Conservation (phyloP, 2,113 vertebrate genomes). For the Antigone vipio region DNA sequence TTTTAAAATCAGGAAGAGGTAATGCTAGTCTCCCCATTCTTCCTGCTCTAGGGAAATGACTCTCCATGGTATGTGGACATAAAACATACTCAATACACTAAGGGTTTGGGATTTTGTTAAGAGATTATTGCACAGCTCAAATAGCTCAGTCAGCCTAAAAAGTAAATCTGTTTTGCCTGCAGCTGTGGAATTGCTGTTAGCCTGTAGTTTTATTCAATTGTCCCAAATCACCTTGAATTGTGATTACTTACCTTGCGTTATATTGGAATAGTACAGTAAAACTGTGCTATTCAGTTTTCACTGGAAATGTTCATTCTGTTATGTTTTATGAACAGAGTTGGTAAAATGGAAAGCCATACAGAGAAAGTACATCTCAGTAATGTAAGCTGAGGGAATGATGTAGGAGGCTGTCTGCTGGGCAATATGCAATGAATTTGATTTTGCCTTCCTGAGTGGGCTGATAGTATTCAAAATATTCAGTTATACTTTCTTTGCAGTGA, state of each 20-base stretch:
- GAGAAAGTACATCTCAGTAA: slow-evolving; percentile 40
- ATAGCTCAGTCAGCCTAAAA: slow-evolving; percentile 9
- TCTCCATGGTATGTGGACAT: background rate
- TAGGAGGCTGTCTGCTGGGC: slow-evolving; percentile 77
- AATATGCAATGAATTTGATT: slow-evolving; percentile 82
- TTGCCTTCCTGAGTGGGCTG: slow-evolving; percentile 84
- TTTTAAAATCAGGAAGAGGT: slow-evolving; percentile 36
- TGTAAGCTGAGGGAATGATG: slow-evolving; percentile 81
- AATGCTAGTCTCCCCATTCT: background rate
- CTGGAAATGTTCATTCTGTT: background rate
- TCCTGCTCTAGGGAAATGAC: background rate
- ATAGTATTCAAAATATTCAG: slow-evolving; percentile 83
- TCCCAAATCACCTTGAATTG: background rate
- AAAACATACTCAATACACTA: background rate
- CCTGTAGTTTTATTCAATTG: background rate
- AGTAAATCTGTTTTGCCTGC: background rate
- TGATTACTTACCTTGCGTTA: background rate
- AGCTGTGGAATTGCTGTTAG: background rate
- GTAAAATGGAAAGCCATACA: slow-evolving; percentile 21
- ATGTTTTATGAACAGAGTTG: background rate
- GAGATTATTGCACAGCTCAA: background rate
- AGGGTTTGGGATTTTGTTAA: background rate
- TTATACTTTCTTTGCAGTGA: slow-evolving; percentile 50
- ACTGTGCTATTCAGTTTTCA: background rate
- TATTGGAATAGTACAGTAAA: background rate